Evolutionary conservation across 2,888 invertebrate genomes (phyloP), one percentile per base, ranked within the genome.

Genomic region (Chrysopilus asiliformis): DNA sequence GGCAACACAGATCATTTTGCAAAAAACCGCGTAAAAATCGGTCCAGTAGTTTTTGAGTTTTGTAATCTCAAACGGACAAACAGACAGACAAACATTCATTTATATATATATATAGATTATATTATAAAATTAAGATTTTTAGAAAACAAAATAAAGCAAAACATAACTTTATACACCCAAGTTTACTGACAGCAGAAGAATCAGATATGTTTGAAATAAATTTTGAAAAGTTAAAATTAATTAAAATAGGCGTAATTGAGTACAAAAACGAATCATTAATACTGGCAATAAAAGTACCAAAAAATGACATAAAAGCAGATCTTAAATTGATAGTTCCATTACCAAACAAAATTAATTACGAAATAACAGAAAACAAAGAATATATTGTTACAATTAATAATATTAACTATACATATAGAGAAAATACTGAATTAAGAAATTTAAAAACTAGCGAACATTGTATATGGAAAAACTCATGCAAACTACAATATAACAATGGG

Each of bases 161-260:
- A 38, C 25, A 40, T 26, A 40, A 36, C 22, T 34, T 41, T 17
- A 20, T 41, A 10, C 43, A 43, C 32, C 43, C 43, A 31, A 37
- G 39, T 26, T 41, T 38, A 25, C 20, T 41, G n/a, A 43, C 40
- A 35, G 16, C 20, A 20, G 25, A 39, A 35, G 41, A 39, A 41
- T 34, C 39, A 29, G 34, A 40, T 16, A 25, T 17, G n/a, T 32
- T 27, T 38, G n/a, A 42, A 10, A 32, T 40, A 18, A 32, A 43
- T 28, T 38, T 43, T 38, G 35, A 38, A 38, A 43, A 43, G 18
- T 19, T 35, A n/a, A 35, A 28, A 29, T 16, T 38, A 14, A 30
- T 29, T 17, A 30, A 39, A 24, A 36, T 40, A 20, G 36, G 40
- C 14, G 22, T 36, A n/a, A 24, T 36, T 15, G 32, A 40, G 36